Evolutionary conservation across 2,888 invertebrate genomes (phyloP), one percentile per base, ranked within the genome.

Genomic region (Tolmerus cingulatus): DNA sequence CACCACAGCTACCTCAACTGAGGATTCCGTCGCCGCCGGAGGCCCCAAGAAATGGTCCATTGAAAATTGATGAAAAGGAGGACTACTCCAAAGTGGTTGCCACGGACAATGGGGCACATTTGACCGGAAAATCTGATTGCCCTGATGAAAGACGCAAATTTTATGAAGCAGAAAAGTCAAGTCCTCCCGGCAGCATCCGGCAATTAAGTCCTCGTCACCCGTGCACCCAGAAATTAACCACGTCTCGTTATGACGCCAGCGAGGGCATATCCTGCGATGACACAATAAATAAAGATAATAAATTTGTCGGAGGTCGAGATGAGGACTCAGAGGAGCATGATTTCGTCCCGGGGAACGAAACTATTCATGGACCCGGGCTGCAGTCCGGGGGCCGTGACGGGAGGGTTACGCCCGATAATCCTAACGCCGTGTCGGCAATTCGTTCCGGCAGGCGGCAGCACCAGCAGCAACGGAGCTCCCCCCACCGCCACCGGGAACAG

Each of bases 281-380:
- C 57, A 84, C 30, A 77, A 84, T 84, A 37, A 87, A 87, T 87
- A 87, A 82, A 77, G 84, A 87, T 87, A 55, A 87, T 87, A 77
- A 87, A 87, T 87, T 87, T 34, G 82, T 8, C 23, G 5, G 12
- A 51, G 34, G 57, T 14, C 27, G 57, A 82, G 37, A 57, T 37
- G 57, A 82, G 30, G 16, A 30, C 30, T 5, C 82, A 37, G 2
- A 40, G 37, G 16, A 12, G 23, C 23, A 55, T 16, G 12, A n/a
- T 8, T 19, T 37, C 7, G 23, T 7, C 19, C 86, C 14, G 27
- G 14, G 14, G 37, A 77, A 34, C 30, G 55, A 43, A 77, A 34
- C 76, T 77, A 78, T 77, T 78, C 86, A 81, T 81, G 37, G 46
- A 43, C 34, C 27, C n/a, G 74, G 27, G 43, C 57, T 85, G 27